Evolutionary conservation across 2,888 invertebrate species (phyloP), one percentile per base, ranked within the genome.

Genomic region (Nemoura dubitans): DNA sequence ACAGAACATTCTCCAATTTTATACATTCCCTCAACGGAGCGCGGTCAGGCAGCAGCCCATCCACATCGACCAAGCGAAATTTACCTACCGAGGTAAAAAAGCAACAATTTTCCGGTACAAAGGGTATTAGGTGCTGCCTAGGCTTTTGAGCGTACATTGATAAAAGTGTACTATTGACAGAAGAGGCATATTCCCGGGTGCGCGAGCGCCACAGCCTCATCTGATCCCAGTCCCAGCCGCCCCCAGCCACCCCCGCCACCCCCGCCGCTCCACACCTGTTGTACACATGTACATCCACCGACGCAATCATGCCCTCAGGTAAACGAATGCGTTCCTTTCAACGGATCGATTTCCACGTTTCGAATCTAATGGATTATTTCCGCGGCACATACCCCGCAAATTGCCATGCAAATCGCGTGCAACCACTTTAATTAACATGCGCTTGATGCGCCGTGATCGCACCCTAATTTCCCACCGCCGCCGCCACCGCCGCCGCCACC

Each of bases 321-420:
- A 76, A 83, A 59, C 84, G 84, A 84, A 28, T 27, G 81, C 84
- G 84, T 30, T 28, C 30, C 29, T 27, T 84, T 76, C 14, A 84
- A 76, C 14, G 84, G 27, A 84, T 84, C 76, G 84, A 84, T 84
- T 59, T 84, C 76, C 29, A 36, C 26, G 21, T 14, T 84, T 84
- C 84, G 59, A 84, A 84, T 59, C 26, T 84, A 84, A 84, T 84
- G 76, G 84, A 84, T 84, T 76, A 84, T 84, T 84, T 59, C 84
- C 59, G 76, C 26, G 28, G 76, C 29, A 59, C 26, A 84, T 84
- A 84, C 43, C 84, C 43, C 16, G 76, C 27, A 84, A 84, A 84
- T 84, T 84, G 84, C 28, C 76, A 84, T 84, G 84, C 84, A 84
- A 84, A 84, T 59, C 76, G 84, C 59, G 84, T 59, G 84, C 43